Conservation (phyloP, 2,888 invertebrate genomes). For the Vandiemenella viatica region DNA sequence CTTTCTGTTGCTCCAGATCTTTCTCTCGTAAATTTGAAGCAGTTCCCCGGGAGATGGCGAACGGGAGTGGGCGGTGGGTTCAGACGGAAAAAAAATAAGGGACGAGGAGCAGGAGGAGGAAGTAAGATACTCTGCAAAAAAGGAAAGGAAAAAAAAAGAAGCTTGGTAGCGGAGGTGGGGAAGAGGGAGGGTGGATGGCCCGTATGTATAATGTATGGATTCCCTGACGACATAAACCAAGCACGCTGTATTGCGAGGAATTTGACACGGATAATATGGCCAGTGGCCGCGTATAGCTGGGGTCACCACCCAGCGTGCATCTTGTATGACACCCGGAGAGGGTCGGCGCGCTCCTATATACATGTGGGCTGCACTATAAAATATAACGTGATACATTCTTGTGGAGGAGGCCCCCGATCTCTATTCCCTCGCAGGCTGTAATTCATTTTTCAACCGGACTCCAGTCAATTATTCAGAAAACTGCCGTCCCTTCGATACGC, state of each 20-base stretch:
- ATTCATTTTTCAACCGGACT: slow-evolving; percentile 37
- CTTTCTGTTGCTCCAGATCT: background rate
- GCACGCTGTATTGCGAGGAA: slow-evolving; percentile 8
- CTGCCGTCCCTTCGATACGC: slow-evolving; percentile 31
- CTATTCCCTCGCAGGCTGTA: slow-evolving; percentile 22
- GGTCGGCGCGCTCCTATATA: background rate
- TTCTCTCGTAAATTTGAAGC: slow-evolving; percentile 12
- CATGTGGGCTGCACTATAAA: slow-evolving; percentile 8
- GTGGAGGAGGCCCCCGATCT: slow-evolving; percentile 8
- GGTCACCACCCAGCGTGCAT: background rate
- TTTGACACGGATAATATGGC: slow-evolving; percentile 16
- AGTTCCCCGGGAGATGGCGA: slow-evolving; percentile 14
- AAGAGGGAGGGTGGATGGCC: too few relatives aligned
- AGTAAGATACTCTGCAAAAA: too few relatives aligned
- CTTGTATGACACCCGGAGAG: background rate
- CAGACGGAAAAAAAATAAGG: background rate
- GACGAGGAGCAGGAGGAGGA: background rate
- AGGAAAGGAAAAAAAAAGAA: too few relatives aligned
- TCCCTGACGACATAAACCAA: slow-evolving; percentile 14
- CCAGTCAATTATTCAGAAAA: slow-evolving; percentile 38
- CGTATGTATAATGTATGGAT: slow-evolving; percentile 14
- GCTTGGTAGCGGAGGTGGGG: too few relatives aligned
- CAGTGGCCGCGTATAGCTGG: background rate
- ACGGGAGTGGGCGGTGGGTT: background rate
- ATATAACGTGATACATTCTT: slow-evolving; percentile 15